A percentile compares a stretch with the other conserved stretches of the same genome.
phyloP scores from a whole-genome alignment of 2,888 invertebrate species.

The Pammene aurita region DNA sequence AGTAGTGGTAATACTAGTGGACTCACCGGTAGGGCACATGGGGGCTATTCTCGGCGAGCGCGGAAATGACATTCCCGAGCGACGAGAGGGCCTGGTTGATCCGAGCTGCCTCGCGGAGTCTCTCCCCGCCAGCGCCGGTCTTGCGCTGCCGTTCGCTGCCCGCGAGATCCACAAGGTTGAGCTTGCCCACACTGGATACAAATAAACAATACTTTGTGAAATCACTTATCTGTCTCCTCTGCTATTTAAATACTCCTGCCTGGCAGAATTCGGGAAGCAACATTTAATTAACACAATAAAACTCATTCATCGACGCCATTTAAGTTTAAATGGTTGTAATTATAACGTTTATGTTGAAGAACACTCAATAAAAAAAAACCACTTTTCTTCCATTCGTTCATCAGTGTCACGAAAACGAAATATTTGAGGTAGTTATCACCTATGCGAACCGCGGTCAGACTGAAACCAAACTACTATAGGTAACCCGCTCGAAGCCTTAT shows the following conservation, averaged over 20 bases:
- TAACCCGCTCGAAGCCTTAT: conserved; percentile 28
- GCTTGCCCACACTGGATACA: conserved; percentile 90
- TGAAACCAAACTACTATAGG: conserved; percentile 4
- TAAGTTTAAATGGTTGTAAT: too few species aligned
- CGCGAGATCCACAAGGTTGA: conserved; percentile 98
- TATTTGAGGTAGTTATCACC: too few species aligned
- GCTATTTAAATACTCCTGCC: too few species aligned
- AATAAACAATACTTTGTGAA: conserved; percentile 26
- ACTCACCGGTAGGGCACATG: conserved; percentile 94
- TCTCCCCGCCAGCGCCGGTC: conserved; percentile 96
- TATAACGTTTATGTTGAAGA: too few species aligned
- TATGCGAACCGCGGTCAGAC: background rate
- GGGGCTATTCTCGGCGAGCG: conserved; percentile 96
- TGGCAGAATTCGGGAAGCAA: background rate
- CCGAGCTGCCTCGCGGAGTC: conserved; percentile 97
- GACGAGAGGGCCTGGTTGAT: conserved; percentile 98
- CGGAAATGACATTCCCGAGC: conserved; percentile 99
- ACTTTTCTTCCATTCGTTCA: background rate
- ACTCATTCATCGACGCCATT: background rate
- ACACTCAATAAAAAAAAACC: background rate
- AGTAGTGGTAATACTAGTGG: background rate
- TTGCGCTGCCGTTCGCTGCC: conserved; percentile 99
- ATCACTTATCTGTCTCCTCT: background rate
- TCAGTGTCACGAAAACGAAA: too few species aligned
- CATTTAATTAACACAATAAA: conserved; percentile 31